Percentiles rank a stretch among this genome's conserved stretches.
phyloP scores from a whole-genome alignment of 2,113 vertebrate genomes.

The Pachyramphus minor region DNA sequence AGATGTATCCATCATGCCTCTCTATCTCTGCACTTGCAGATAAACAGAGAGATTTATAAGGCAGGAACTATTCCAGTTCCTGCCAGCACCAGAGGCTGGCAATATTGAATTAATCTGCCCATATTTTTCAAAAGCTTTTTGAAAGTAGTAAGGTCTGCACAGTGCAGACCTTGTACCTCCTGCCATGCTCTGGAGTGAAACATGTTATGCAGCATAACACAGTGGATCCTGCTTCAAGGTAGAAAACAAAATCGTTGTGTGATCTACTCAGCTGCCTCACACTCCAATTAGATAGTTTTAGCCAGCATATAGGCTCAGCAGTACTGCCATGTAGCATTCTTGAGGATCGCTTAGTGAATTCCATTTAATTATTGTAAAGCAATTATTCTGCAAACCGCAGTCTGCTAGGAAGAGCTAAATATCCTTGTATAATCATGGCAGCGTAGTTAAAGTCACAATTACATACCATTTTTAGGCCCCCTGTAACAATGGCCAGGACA shows the following conservation, averaged over 20 bases:
- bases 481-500: neutral
- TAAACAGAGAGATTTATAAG: slow-evolving; percentile 54
- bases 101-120: slow-evolving; percentile 51
- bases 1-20: slow-evolving; percentile 16
- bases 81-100: slow-evolving; percentile 41
- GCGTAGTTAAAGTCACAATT: neutral
- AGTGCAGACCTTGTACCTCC: neutral
- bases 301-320: neutral
- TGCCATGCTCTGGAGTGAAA: neutral
- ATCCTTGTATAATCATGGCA: neutral
- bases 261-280: neutral
- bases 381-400: neutral
- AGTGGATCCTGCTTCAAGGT: neutral
- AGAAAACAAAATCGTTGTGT: neutral
- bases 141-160: neutral
- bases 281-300: neutral
- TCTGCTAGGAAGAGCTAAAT: neutral
- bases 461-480: neutral
- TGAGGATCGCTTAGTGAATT: neutral
- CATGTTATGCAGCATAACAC: rapidly evolving
- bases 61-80: slow-evolving; percentile 26
- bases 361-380: neutral
- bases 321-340: neutral
- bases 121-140: slow-evolving; percentile 46
- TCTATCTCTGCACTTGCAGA: slow-evolving; percentile 48